Conservation (phyloP, 2,797 vertebrate species). For the Cynopterus sphinx region DNA sequence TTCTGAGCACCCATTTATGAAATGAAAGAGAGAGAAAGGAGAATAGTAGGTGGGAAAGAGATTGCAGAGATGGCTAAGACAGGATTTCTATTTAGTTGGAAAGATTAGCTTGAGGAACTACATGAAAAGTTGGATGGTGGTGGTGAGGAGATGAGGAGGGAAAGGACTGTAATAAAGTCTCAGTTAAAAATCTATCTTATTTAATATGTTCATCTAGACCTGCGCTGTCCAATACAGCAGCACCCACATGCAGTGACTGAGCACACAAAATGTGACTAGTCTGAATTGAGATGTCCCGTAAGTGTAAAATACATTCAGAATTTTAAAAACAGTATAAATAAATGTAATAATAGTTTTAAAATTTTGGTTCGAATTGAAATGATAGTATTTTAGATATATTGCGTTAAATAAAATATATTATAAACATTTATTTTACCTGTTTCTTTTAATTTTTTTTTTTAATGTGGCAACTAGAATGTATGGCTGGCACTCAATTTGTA, state of each 20-base stretch:
- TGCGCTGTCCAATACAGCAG: background rate
- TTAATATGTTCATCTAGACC: background rate
- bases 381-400: background rate
- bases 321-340: background rate
- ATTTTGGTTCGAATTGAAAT: background rate
- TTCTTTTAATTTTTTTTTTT: background rate
- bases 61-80: background rate
- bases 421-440: constrained; percentile 15
- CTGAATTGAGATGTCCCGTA: background rate
- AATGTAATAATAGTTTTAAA: background rate
- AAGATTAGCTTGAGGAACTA: background rate
- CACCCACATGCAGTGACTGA: background rate
- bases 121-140: background rate
- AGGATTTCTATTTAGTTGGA: background rate
- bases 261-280: background rate
- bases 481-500: background rate
- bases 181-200: background rate
- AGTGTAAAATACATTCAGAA: background rate
- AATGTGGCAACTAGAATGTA: background rate
- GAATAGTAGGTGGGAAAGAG: background rate
- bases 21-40: background rate
- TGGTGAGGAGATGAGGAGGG: background rate
- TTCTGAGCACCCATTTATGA: background rate
- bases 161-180: background rate
- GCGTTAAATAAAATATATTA: background rate